These are phyloP conservation scores for Apteryx mantelli DNA, from an alignment of 2,113 vertebrate genomes.

Conservation along the genomic window DNA sequence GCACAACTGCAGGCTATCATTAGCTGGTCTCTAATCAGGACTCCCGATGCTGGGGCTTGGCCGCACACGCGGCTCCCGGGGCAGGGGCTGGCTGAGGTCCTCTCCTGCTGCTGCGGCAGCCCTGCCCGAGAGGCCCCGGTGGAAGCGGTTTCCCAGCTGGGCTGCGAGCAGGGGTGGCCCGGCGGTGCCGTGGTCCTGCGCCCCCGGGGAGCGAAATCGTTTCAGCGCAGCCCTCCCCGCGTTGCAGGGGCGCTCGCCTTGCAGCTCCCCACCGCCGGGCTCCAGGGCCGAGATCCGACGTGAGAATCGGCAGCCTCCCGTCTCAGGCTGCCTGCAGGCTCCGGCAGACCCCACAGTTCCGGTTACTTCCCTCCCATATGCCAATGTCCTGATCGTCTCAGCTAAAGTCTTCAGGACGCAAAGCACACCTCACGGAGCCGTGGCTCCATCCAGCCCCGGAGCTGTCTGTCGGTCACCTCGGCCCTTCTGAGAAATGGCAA, in stretches of 20 bases:
- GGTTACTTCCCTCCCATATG: not conserved
- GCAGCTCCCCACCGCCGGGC: accelerated
- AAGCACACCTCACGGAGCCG: accelerated
- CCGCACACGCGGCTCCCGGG: not conserved
- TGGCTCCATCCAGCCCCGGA: not conserved
- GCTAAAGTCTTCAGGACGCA: accelerated
- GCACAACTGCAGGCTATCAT: not conserved
- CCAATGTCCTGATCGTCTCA: accelerated
- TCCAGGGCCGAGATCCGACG: accelerated
- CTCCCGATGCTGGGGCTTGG: not conserved
- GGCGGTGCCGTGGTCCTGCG: accelerated
- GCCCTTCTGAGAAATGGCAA: accelerated
- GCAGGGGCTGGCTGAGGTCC: not conserved
- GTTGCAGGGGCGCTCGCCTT: accelerated
- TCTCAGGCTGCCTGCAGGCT: accelerated
- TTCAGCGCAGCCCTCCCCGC: not conserved
- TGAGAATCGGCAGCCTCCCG: accelerated
- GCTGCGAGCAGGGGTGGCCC: not conserved
- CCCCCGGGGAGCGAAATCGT: accelerated
- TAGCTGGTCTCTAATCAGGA: conserved; percentile 16
- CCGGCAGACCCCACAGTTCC: not conserved
- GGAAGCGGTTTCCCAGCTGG: not conserved
- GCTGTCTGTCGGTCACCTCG: not conserved
- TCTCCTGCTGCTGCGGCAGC: not conserved
- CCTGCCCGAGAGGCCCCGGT: not conserved